phyloP scores from a whole-genome alignment of 1,140 invertebrate genomes.

The Geopemphigus sp. region DNA sequence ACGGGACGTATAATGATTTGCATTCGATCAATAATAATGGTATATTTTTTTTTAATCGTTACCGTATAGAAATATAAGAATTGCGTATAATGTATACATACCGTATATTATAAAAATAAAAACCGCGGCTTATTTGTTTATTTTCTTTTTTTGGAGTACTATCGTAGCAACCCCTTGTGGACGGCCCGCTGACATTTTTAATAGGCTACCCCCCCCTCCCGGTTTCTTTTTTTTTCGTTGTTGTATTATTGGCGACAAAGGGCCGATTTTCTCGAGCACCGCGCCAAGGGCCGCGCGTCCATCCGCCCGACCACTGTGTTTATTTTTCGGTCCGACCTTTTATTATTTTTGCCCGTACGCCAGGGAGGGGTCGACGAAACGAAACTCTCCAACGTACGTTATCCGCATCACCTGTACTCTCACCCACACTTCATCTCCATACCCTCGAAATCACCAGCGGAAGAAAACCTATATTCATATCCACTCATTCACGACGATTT shows the following conservation, averaged over 20 bases:
- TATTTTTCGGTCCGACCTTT: neutral
- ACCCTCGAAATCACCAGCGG: neutral
- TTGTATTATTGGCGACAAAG: too few relatives aligned
- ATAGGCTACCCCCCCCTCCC: neutral
- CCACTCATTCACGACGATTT: neutral
- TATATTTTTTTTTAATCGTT: too few relatives aligned
- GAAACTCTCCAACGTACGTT: neutral
- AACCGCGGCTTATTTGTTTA: neutral
- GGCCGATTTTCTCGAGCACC: neutral
- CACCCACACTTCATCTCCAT: neutral
- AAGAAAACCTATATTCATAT: neutral
- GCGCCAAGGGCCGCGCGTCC: neutral
- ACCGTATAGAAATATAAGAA: too few relatives aligned
- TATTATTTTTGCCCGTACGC: neutral
- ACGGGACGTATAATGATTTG: neutral
- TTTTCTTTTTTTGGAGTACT: constrained; percentile 2
- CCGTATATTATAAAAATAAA: too few relatives aligned
- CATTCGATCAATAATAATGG: neutral
- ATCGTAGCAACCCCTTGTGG: neutral
- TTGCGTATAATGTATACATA: too few relatives aligned
- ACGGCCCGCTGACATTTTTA: constrained; percentile 29
- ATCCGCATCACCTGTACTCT: neutral
- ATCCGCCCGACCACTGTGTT: neutral
- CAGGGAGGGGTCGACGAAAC: neutral
- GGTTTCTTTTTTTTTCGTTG: too few relatives aligned